Evolutionary conservation across 2,888 invertebrate genomes (phyloP).

Genomic region (Poecilus cupreus): DNA sequence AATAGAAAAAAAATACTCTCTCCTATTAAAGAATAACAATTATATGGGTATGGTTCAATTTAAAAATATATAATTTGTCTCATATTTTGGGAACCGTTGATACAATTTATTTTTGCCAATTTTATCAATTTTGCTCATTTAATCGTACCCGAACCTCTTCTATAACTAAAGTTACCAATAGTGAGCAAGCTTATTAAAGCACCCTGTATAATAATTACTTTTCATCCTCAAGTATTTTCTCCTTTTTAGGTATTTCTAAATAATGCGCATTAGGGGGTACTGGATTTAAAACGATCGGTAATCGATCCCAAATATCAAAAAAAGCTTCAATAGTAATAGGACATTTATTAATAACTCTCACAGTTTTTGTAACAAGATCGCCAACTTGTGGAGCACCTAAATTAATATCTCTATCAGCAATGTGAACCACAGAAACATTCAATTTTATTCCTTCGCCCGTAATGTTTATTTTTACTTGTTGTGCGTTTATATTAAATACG

Average conservation of each 20-base stretch:
- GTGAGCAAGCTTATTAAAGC: no score
- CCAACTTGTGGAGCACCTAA: slow-evolving; percentile 72
- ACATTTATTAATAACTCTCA: slow-evolving; percentile 78
- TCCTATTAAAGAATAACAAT: no score
- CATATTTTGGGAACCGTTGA: no score
- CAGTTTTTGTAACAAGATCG: slow-evolving; percentile 73
- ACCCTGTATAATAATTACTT: slow-evolving; percentile 30
- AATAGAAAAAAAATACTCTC: no score
- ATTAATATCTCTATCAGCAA: slow-evolving; percentile 70
- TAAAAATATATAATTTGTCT: no score
- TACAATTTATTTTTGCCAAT: no score
- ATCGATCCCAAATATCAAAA: slow-evolving; percentile 75
- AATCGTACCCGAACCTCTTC: no score
- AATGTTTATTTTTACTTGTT: slow-evolving; percentile 74
- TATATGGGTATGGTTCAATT: no score
- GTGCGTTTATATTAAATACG: slow-evolving; percentile 75
- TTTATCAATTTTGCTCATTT: no score
- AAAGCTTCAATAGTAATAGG: slow-evolving; percentile 75
- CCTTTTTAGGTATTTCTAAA: slow-evolving; percentile 62
- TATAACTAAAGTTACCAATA: no score
- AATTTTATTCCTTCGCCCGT: slow-evolving; percentile 75
- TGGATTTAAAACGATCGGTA: slow-evolving; percentile 66
- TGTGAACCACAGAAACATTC: slow-evolving; percentile 69
- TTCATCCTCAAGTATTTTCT: slow-evolving; percentile 39
- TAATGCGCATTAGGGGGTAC: slow-evolving; percentile 43